Evolutionary conservation across 2,113 vertebrate species (phyloP).

Genomic region (Gnathonemus longibarbis): DNA sequence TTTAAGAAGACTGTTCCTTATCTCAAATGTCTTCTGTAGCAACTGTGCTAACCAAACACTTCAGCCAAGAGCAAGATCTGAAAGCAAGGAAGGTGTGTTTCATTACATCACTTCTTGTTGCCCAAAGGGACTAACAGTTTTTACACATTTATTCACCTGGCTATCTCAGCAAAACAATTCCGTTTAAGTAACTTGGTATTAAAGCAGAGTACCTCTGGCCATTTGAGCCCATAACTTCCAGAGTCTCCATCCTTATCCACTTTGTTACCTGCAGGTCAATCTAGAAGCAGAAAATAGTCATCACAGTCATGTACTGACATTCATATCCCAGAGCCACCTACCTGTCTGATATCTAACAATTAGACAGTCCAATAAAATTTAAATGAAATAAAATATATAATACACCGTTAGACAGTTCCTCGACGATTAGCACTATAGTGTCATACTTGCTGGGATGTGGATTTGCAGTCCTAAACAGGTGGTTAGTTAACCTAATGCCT

Average conservation of each 20-base stretch:
- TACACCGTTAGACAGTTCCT: not conserved
- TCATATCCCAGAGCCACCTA: not conserved
- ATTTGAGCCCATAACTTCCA: not conserved
- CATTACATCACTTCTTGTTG: not conserved
- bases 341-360: not conserved
- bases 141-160: not conserved
- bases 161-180: not conserved
- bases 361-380: not conserved
- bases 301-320: not conserved
- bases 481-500: not conserved
- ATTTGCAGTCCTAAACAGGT: not conserved
- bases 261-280: not conserved
- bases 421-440: not conserved
- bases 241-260: not conserved
- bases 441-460: not conserved
- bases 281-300: not conserved
- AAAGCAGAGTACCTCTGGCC: not conserved
- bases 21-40: not conserved
- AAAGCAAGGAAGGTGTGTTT: not conserved
- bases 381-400: not conserved
- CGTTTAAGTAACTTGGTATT: not conserved
- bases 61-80: not conserved
- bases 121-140: not conserved
- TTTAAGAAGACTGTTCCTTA: not conserved
- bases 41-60: not conserved